Conservation (phyloP, 2,113 vertebrate species). For the Myiozetetes cayanensis region DNA sequence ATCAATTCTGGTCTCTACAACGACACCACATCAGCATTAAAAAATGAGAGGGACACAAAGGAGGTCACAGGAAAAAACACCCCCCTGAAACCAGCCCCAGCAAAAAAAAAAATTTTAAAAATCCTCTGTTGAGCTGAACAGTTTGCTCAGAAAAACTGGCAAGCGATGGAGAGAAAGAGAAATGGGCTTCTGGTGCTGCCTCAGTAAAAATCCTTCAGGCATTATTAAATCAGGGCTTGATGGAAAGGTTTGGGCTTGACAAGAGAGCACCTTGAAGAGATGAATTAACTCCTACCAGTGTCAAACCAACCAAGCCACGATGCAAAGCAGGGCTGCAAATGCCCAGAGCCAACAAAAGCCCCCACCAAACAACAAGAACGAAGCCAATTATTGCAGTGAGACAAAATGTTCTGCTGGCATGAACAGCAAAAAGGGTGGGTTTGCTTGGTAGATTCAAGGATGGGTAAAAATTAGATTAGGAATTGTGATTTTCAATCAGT, state of each 20-base stretch:
- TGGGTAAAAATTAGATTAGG: neutral
- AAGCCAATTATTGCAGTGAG: neutral
- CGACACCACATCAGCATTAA: neutral
- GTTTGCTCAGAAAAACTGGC: neutral
- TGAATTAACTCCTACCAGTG: neutral
- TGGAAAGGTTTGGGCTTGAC: neutral
- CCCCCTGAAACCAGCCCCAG: neutral
- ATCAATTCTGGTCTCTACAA: neutral
- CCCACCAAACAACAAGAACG: neutral
- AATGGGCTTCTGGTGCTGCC: neutral
- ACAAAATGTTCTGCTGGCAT: fast-evolving
- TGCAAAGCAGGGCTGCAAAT: neutral
- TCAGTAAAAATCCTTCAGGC: neutral
- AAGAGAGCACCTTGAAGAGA: neutral
- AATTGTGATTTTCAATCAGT: neutral
- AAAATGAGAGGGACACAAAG: neutral
- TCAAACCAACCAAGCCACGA: neutral
- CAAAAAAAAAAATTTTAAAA: neutral
- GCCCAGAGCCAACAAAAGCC: neutral
- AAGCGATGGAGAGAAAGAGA: neutral
- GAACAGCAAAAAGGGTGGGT: fast-evolving
- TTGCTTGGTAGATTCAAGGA: neutral
- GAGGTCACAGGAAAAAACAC: neutral
- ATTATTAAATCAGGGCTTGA: constrained; percentile 14
- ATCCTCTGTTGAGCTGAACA: neutral